These are phyloP conservation scores for Drosophila pegasa DNA, from an alignment of 2,888 invertebrate species.

Conservation along the genomic window DNA sequence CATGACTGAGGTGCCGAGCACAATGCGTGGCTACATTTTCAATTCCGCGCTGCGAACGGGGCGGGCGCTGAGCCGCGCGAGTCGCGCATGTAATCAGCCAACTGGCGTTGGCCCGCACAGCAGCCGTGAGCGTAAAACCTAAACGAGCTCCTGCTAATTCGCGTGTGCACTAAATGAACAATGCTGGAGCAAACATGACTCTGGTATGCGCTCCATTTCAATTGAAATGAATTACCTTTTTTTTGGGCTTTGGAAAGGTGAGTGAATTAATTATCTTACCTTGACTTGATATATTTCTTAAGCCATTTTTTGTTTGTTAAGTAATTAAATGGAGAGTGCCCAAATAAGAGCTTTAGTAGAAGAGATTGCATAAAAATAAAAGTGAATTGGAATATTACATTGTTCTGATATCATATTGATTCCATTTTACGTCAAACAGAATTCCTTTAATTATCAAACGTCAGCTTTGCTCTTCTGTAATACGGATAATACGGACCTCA, in stretches of 20 bases:
- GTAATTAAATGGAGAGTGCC: not conserved
- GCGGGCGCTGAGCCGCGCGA: constrained; percentile 7
- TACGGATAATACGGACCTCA: no score
- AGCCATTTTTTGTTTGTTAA: no score
- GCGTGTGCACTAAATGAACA: not conserved
- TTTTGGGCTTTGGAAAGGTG: not conserved
- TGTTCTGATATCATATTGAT: not conserved
- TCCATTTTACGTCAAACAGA: no score
- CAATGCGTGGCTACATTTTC: constrained; percentile 48
- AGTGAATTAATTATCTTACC: not conserved
- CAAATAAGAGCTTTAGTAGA: not conserved
- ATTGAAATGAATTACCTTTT: not conserved
- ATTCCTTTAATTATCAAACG: no score
- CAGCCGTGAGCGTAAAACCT: not conserved
- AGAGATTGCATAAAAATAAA: not conserved
- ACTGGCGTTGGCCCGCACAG: constrained; percentile 21
- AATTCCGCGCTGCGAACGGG: constrained; percentile 21
- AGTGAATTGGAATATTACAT: not conserved
- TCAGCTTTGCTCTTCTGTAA: no score
- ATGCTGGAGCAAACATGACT: not conserved
- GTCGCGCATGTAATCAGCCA: constrained; percentile 42
- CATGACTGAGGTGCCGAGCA: constrained; percentile 48
- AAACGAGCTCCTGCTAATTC: constrained; percentile 7
- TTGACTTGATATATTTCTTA: not conserved
- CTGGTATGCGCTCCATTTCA: not conserved